Conservation (phyloP, 37 sponge, comb jelly and placozoan genomes). For the Geodia barretti region DNA sequence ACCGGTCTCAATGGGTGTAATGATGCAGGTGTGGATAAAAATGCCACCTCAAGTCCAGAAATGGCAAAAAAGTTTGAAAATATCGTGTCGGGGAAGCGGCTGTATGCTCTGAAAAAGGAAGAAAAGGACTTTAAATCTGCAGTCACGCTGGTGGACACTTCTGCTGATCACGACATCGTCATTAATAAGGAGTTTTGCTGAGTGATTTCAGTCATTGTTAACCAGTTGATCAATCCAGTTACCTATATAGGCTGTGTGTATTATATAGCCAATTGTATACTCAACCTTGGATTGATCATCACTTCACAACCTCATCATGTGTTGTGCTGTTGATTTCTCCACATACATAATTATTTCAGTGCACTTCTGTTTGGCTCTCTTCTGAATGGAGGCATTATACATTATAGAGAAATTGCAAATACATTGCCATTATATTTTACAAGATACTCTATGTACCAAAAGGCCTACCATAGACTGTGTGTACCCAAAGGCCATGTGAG, state of each 20-base stretch:
- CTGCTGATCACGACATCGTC: not conserved
- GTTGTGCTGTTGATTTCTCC: too few relatives aligned
- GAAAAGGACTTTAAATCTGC: not conserved
- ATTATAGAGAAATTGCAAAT: too few relatives aligned
- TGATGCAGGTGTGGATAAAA: not conserved
- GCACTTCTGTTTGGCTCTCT: not conserved
- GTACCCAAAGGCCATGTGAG: too few relatives aligned
- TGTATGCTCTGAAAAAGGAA: not conserved
- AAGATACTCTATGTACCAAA: too few relatives aligned
- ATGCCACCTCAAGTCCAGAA: not conserved
- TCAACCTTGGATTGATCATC: too few relatives aligned
- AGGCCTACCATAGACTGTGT: too few relatives aligned
- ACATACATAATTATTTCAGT: not conserved
- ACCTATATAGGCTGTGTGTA: not conserved
- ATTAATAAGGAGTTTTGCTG: not conserved
- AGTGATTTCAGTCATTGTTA: not conserved
- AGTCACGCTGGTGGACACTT: constrained; percentile 28
- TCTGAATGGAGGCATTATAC: too few relatives aligned
- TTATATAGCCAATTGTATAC: too few relatives aligned
- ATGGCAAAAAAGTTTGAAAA: not conserved
- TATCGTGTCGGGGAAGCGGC: not conserved
- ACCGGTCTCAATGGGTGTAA: too few relatives aligned
- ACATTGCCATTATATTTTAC: too few relatives aligned
- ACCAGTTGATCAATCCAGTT: too few relatives aligned
- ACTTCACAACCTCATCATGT: too few relatives aligned